Base-by-base conservation (phyloP, 2,888 invertebrate species). In the Lasioglossum oenotherae region DNA sequence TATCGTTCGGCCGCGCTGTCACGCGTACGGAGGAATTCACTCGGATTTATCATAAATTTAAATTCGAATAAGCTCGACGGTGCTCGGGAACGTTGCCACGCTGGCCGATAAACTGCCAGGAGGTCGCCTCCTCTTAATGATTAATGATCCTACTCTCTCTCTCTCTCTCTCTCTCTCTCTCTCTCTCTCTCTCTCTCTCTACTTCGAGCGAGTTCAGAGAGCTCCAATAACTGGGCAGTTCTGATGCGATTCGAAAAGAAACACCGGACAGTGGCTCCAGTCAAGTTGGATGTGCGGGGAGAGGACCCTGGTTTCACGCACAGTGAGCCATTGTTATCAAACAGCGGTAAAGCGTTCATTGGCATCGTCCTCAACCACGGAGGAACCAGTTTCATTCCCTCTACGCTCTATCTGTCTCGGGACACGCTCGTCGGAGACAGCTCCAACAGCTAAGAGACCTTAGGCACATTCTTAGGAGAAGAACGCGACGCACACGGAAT, bases 261-360 rank as follows among this genome's bases (percentile, higher is more conserved):
- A 85, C 78, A 80, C 73, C 10, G 69, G 67, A 85, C 81, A 88
- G 84, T 85, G 74, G 81, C 71, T 75, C n/a, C 86, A 67, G 74
- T 88, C 83, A 88, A 38, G 83, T 83, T 85, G 74, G 60, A 60
- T 27, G 5, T 1, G 46, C 46, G 46, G 16, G 46, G 16, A 16
- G 46, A 16, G 46, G 16, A 16, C 46, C 82, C 83, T 78, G 73
- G 60, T 80, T 84, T 83, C 85, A 85, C 87, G 85, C 76, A 91
- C 91, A 91, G 91, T 91, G 88, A 88, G 71, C 84, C 91, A 91
- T 91, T 91, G 91, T 91, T 91, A 91, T 91, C 88, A 80, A 74
- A 69, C 76, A 71, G 75, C 80, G 82, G 86, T 86, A 82, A 80
- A 83, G 81, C 86, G 78, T 86, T 86, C 90, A 89, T 89, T 90